Base-by-base conservation (phyloP, 2,797 vertebrate species). In the Pseudochaenichthys georgianus region DNA sequence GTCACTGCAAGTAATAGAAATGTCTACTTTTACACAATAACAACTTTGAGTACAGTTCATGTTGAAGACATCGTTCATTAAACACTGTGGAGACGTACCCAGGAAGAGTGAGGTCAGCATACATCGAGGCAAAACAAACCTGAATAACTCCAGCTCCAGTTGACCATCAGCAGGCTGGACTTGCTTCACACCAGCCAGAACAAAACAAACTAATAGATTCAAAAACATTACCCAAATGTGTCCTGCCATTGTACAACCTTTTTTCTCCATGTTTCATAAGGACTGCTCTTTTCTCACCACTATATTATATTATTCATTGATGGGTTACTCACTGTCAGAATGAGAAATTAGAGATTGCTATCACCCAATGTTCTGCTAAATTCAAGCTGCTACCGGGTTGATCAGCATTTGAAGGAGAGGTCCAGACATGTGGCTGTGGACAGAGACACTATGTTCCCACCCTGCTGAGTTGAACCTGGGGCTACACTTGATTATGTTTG, bases 61-160 rank as follows among this genome's bases (percentile, higher is more conserved):
- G 45, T 50, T 34, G 51, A 12, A 52, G 48, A 15, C 45, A 9
- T 57, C 10, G 10, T 51, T 50, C 15, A 47, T 60, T 31, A 13
- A 52, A 68, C 59, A 34, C 82, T 85, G 80, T 85, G 84, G 89
- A 90, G 85, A 84, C 89, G 85, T 81, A 85, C 59, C 83, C 67
- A 2, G 19, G 9, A 15, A 52, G 21, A 28, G 64, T 48, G 53
- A 60, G 64, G 51, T 83, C 9, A 23, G 70, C 73, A 83, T 79
- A 70, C 21, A 58, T 15, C 16, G 62, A 78, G 38, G 28, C 55
- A 75, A 73, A 63, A 19, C 28, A 38, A 61, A 57, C 65, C 60
- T 71, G 55, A 71, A 58, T 13, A 50, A 43, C 66, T 9, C 62
- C 3, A 3, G 70, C 64, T 86, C 58, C 47, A n/a, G 61, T 68